phyloP scores from a whole-genome alignment of 2,888 invertebrate species.

The Archips xylosteana region DNA sequence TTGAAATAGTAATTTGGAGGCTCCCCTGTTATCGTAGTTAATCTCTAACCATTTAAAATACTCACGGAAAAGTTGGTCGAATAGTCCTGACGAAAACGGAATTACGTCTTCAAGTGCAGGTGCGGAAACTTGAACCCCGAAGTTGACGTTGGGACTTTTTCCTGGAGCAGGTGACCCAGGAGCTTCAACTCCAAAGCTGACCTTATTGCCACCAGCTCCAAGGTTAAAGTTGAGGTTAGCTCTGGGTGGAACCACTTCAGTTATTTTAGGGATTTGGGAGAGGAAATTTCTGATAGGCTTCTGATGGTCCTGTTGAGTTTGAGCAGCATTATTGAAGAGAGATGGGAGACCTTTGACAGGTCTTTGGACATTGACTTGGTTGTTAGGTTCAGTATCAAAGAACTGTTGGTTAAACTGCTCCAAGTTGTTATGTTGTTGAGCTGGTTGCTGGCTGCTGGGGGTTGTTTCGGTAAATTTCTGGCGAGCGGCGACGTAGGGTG shows the following conservation, averaged over 20 bases:
- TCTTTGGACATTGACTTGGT: neutral
- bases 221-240: neutral
- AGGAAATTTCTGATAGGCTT: slow-evolving; percentile 2
- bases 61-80: neutral
- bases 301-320: neutral
- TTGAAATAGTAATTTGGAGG: no score
- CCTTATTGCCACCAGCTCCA: neutral
- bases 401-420: slow-evolving; percentile 8
- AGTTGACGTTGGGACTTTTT: neutral
- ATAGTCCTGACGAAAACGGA: neutral
- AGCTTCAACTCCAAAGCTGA: neutral
- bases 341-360: neutral
- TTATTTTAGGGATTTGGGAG: neutral
- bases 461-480: slow-evolving; percentile 5
- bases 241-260: neutral
- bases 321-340: neutral
- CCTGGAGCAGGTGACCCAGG: neutral
- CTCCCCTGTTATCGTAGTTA: no score
- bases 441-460: neutral
- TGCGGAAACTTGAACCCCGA: neutral
- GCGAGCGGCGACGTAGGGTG: slow-evolving; percentile 1
- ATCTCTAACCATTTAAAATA: neutral
- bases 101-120: neutral
- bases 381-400: neutral
- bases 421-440: neutral